Evolutionary conservation across 2,113 vertebrate species (phyloP).

Genomic region (Tyto alba): DNA sequence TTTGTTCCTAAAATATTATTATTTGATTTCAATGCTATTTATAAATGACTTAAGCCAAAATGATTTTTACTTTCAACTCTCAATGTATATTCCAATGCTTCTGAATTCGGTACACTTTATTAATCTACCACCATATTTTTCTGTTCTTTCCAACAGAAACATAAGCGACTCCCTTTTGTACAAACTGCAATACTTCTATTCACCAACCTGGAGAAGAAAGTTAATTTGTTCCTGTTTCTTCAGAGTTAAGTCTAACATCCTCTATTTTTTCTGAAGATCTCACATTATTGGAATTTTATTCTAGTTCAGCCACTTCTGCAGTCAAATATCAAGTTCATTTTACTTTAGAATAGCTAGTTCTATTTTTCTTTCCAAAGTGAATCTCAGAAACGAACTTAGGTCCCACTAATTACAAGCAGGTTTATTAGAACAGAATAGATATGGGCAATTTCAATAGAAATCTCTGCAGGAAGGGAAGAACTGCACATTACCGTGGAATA

Average conservation of each 20-base stretch:
- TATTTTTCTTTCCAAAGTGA: background rate
- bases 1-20: slow-evolving; percentile 43
- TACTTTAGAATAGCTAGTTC: background rate
- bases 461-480: slow-evolving; percentile 16
- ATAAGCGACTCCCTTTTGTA: background rate
- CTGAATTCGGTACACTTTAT: background rate
- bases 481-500: background rate
- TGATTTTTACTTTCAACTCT: background rate
- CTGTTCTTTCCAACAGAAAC: background rate
- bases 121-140: background rate
- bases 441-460: background rate
- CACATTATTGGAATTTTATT: background rate
- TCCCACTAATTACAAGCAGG: background rate
- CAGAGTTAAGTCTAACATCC: background rate
- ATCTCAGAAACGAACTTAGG: background rate
- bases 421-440: slow-evolving; percentile 7
- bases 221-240: background rate
- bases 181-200: background rate
- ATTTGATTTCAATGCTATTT: slow-evolving; percentile 39
- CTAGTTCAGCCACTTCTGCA: background rate
- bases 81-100: background rate
- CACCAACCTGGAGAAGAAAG: background rate
- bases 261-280: background rate
- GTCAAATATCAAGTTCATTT: background rate
- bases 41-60: slow-evolving; percentile 32